phyloP scores from a whole-genome alignment of 2,113 vertebrate genomes.

The Pygoscelis adeliae region DNA sequence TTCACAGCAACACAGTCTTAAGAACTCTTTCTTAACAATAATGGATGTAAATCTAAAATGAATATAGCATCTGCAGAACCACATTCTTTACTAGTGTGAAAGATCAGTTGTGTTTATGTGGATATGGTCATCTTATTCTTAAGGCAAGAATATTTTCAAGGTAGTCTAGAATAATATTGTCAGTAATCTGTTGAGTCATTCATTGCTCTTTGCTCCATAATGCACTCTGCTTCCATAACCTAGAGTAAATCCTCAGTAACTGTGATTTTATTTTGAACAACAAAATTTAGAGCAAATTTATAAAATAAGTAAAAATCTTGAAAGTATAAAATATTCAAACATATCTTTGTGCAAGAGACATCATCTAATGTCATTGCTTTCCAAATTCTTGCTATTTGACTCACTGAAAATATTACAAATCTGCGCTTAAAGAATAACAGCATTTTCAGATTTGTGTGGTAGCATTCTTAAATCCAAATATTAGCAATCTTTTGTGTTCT shows the following conservation, averaged over 20 bases:
- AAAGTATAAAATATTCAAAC: neutral
- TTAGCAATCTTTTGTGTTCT: neutral
- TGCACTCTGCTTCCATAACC: neutral
- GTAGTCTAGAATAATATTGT: neutral
- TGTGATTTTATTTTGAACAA: neutral
- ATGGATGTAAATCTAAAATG: neutral
- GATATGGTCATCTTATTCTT: neutral
- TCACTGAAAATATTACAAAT: neutral
- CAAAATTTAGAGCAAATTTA: neutral
- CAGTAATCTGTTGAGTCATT: neutral
- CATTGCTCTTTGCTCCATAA: neutral
- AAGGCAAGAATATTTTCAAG: neutral
- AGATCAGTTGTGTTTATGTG: neutral
- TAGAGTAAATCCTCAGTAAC: neutral
- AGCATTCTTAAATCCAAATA: neutral
- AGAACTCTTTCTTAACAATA: neutral
- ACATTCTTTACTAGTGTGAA: neutral
- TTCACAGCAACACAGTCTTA: neutral
- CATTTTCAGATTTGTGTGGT: neutral
- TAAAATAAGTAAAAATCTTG: neutral
- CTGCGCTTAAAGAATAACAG: neutral
- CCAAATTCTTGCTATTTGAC: neutral
- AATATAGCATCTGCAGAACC: neutral
- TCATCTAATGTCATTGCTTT: neutral
- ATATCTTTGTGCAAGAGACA: neutral